Percentiles rank a stretch among this genome's conserved stretches.
These are phyloP conservation scores for Lutjanus campechanus DNA, from an alignment of 2,797 vertebrate genomes.

Conservation along the genomic window DNA sequence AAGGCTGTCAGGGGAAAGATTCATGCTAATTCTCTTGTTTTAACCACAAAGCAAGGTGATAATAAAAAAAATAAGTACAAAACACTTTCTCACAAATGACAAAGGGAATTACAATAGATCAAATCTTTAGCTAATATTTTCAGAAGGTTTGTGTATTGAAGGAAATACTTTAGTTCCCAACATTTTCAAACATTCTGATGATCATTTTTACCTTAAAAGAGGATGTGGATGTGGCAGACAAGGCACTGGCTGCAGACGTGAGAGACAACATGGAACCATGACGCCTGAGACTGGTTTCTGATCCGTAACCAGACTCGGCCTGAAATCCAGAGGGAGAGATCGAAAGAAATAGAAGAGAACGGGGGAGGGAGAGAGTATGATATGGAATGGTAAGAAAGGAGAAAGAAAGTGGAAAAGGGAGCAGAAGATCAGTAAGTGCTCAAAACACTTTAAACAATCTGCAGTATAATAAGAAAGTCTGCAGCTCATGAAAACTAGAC, in stretches of 20 bases:
- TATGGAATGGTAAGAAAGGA: not conserved
- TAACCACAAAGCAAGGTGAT: not conserved
- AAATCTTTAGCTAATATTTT: not conserved
- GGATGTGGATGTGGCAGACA: constrained; percentile 96
- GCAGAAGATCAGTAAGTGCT: constrained; percentile 21
- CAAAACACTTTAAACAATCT: constrained; percentile 28
- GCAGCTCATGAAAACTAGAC: constrained; percentile 28
- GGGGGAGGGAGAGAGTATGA: not conserved
- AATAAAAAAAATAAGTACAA: not conserved
- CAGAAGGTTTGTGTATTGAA: not conserved
- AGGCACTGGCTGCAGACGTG: constrained; percentile 95
- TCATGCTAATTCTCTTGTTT: not conserved
- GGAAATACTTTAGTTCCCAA: not conserved
- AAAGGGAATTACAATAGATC: not conserved
- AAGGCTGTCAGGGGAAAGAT: not conserved
- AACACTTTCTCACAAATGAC: not conserved
- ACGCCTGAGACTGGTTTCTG: constrained; percentile 95
- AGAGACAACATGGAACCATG: constrained; percentile 98
- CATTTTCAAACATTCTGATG: not conserved
- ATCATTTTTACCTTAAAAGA: constrained; percentile 93
- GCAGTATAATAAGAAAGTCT: constrained; percentile 24
- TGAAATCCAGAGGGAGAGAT: constrained; percentile 63
- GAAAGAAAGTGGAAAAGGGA: not conserved
- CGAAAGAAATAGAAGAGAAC: not conserved
- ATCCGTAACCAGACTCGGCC: constrained; percentile 98